Base-by-base conservation (phyloP, 2,113 vertebrate genomes). In the Oreochromis spilurus region DNA sequence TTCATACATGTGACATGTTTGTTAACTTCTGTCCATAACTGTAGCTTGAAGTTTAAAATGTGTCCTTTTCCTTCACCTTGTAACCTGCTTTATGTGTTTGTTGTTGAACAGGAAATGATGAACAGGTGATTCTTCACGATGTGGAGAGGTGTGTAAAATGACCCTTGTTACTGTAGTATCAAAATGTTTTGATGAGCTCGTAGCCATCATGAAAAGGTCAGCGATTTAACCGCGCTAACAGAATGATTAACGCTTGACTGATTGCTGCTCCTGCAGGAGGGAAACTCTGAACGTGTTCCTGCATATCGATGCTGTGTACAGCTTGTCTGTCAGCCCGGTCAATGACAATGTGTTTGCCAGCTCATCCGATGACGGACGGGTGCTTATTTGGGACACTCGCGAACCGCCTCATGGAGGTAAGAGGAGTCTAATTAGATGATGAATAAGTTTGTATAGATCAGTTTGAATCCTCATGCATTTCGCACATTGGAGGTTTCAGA, bases 281-380 rank as follows among this genome's bases (percentile, higher is more conserved):
- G 98, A 99, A 94, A 99, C 98, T 2, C 94, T 99, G 95, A 98
- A 99, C 62, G 98, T 99, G 34, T 99, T 99, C 87, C 97, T 98
- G 88, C 99, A 99, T 72, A 99, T 99, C 79, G 99, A 99, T 70
- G 98, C 99, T 1, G 99, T 99, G n/a, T 99, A 99, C 13, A 99
- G 99, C 85, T 95, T 99, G 88, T 99, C 98, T 0, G 99, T 99
- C 94, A 99, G 98, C 88, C 99, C 98, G 2, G 98, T 99, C 65
- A 99, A 99, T 72, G 98, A 99, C 95, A 99, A 99, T 81, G 97
- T 99, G 92, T 99, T 99, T 79, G 98, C 99, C 90, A 99, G 98
- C 86, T 99, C 99, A 2, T 99, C 99, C 5, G 99, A 99, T 50
- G 98, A 99, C 79, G 99, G 98, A 9, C 96, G 98, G 1, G 98